Conservation (phyloP, 1,140 invertebrate species). For the Dufourea novaeangliae region DNA sequence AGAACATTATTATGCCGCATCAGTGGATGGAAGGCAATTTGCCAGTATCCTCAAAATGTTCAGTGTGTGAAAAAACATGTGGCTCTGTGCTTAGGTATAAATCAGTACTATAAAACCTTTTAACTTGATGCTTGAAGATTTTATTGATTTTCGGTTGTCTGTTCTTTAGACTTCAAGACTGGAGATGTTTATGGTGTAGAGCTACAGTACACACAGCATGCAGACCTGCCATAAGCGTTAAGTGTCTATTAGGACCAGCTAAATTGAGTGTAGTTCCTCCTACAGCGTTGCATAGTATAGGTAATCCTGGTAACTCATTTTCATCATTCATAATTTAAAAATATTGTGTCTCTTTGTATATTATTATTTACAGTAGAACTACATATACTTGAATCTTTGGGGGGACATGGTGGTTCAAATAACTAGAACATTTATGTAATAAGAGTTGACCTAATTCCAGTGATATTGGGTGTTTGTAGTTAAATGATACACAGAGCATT, state of each 20-base stretch:
- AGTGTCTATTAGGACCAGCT: slow-evolving; percentile 92
- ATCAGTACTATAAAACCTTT: neutral
- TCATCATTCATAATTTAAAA: neutral
- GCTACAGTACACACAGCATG: slow-evolving; percentile 95
- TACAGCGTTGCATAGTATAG: slow-evolving; percentile 94
- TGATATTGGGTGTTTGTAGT: too few relatives aligned
- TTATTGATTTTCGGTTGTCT: neutral
- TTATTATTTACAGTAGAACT: neutral
- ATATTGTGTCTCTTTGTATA: neutral
- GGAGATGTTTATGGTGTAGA: slow-evolving; percentile 97
- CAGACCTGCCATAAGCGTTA: slow-evolving; percentile 87
- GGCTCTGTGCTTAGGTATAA: slow-evolving; percentile 93
- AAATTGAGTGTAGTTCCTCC: slow-evolving; percentile 96
- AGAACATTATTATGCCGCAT: slow-evolving; percentile 97
- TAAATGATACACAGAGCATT: too few relatives aligned
- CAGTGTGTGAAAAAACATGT: slow-evolving; percentile 97
- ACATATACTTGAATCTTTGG: neutral
- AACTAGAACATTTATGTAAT: neutral
- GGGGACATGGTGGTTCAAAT: neutral
- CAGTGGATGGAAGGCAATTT: slow-evolving; percentile 99
- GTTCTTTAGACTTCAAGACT: slow-evolving; percentile 92
- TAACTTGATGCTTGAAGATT: slow-evolving; percentile 12
- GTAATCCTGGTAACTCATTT: slow-evolving; percentile 76
- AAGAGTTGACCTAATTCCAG: too few relatives aligned
- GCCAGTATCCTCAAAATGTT: slow-evolving; percentile 96